Conservation (phyloP, 2,888 invertebrate species). For the Agonopterix subpropinquella region DNA sequence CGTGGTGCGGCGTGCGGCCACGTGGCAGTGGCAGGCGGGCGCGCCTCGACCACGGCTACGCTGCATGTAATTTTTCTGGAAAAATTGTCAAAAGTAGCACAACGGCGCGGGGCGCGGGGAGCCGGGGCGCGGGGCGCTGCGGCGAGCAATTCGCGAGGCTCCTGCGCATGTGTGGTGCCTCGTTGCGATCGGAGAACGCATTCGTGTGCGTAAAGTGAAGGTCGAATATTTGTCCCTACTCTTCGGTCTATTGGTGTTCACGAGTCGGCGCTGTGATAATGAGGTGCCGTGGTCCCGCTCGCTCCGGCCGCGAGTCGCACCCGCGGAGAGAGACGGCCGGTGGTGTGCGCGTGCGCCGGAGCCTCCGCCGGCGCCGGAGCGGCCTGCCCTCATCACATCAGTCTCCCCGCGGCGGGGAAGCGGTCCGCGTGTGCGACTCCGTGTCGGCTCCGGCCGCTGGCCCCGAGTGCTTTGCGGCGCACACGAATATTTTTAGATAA, state of each 20-base stretch:
- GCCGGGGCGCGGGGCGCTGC: slow-evolving; percentile 26
- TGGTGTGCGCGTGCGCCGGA: slow-evolving; percentile 64
- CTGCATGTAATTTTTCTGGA: slow-evolving; percentile 71
- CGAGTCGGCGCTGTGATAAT: slow-evolving; percentile 70
- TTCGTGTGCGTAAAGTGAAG: slow-evolving; percentile 72
- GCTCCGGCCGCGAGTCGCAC: slow-evolving; percentile 29
- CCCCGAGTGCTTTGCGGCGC: slow-evolving; percentile 49
- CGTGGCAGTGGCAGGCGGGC: slow-evolving; percentile 33
- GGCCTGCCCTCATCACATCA: slow-evolving; percentile 74
- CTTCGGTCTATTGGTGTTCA: slow-evolving; percentile 74
- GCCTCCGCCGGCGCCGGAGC: slow-evolving; percentile 68
- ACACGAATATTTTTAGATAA: slow-evolving; percentile 74
- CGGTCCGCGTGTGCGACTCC: slow-evolving; percentile 67
- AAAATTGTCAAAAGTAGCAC: slow-evolving; percentile 73
- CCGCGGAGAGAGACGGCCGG: slow-evolving; percentile 54
- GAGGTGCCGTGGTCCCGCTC: slow-evolving; percentile 60
- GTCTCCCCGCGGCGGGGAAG: slow-evolving; percentile 74
- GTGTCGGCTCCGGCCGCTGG: slow-evolving; percentile 47
- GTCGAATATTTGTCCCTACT: slow-evolving; percentile 75
- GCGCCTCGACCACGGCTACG: slow-evolving; percentile 54
- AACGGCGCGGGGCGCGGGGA: slow-evolving; percentile 36
- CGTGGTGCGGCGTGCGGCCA: slow-evolving; percentile 11
- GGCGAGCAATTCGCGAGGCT: slow-evolving; percentile 53
- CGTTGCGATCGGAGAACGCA: slow-evolving; percentile 45
- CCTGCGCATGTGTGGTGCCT: slow-evolving; percentile 48